These are phyloP conservation scores for Aphelenchoides besseyi DNA, from an alignment of 1,140 invertebrate species.

Conservation along the genomic window DNA sequence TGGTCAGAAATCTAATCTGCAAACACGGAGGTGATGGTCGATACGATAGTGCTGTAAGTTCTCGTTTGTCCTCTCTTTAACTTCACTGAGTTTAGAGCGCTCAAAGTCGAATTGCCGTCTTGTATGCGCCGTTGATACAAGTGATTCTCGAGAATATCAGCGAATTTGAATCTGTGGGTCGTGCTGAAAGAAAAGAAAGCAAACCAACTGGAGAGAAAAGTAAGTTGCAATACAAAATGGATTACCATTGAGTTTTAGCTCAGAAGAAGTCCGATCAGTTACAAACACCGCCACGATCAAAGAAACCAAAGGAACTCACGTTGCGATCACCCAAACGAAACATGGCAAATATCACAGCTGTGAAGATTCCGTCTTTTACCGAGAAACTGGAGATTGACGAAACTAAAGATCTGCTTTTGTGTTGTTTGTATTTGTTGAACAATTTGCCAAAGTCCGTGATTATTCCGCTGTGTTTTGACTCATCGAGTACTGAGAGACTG, in stretches of 20 bases:
- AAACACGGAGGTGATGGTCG: slow-evolving; percentile 90
- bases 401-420: slow-evolving; percentile 81
- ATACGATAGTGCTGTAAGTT: slow-evolving; percentile 69
- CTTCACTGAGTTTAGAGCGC: slow-evolving; percentile 69
- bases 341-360: background rate
- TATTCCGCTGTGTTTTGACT: slow-evolving; percentile 23
- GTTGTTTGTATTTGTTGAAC: slow-evolving; percentile 84
- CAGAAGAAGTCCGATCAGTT: slow-evolving; percentile 6
- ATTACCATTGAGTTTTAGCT: background rate
- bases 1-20: slow-evolving; percentile 79
- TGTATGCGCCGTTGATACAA: slow-evolving; percentile 84
- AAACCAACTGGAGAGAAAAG: background rate
- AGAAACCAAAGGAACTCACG: background rate
- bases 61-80: no score
- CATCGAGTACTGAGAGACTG: background rate
- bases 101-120: slow-evolving; percentile 77
- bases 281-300: slow-evolving; percentile 16
- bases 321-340: background rate
- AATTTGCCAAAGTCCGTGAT: slow-evolving; percentile 68
- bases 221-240: background rate
- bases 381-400: slow-evolving; percentile 75
- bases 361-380: slow-evolving; percentile 38
- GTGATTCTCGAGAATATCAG: slow-evolving; percentile 78
- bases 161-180: slow-evolving; percentile 64
- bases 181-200: background rate